phyloP scores from a whole-genome alignment of 2,888 invertebrate genomes.

The Drosophila neutralis region DNA sequence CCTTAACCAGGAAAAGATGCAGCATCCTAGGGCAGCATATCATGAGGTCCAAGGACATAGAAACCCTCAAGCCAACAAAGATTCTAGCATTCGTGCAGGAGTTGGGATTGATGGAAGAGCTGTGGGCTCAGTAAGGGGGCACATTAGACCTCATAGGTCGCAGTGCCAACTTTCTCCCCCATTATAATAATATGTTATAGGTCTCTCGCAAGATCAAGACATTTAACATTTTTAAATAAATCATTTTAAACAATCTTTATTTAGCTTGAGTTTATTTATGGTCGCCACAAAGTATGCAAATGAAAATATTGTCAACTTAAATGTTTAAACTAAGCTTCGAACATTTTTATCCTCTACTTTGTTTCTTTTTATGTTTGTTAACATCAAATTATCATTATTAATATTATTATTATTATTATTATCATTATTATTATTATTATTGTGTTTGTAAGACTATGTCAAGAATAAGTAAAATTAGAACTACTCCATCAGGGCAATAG shows the following conservation, averaged over 20 bases:
- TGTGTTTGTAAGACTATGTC: too few relatives aligned
- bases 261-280: not conserved
- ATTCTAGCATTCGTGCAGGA: too few relatives aligned
- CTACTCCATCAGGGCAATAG: not conserved
- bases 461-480: not conserved
- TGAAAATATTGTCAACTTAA: not conserved
- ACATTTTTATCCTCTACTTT: not conserved
- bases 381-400: not conserved
- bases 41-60: too few relatives aligned
- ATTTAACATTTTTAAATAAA: not conserved
- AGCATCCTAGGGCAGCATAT: too few relatives aligned
- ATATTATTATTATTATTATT: not conserved
- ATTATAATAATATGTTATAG: not conserved
- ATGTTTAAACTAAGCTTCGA: too few relatives aligned
- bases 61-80: too few relatives aligned
- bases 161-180: too few relatives aligned
- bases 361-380: not conserved
- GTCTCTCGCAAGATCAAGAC: not conserved
- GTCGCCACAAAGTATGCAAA: constrained; percentile 24
- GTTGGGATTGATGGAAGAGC: too few relatives aligned
- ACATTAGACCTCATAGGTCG: too few relatives aligned
- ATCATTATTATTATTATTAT: too few relatives aligned
- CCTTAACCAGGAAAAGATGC: too few relatives aligned
- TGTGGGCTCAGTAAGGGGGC: too few relatives aligned
- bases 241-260: not conserved